Percentiles rank a stretch among this genome's conserved stretches.
These are phyloP conservation scores for Hypotaenidia philippensis DNA, from an alignment of 2,797 vertebrate species.

Conservation along the genomic window DNA sequence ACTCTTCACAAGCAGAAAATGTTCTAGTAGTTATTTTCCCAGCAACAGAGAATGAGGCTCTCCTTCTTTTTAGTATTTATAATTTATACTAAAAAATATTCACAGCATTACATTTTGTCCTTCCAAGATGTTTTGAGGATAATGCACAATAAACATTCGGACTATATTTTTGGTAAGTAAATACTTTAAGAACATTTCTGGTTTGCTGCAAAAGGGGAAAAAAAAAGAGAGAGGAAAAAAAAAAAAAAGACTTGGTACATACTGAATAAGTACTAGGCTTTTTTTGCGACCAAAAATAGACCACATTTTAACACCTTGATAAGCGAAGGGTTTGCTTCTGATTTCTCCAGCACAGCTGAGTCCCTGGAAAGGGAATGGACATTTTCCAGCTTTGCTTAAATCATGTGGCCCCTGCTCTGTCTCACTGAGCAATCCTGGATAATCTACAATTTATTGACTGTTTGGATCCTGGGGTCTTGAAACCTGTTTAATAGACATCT, in stretches of 20 bases:
- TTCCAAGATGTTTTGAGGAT: background rate
- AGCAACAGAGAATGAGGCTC: background rate
- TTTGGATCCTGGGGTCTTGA: conserved; percentile 36
- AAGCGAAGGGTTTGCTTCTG: conserved; percentile 30
- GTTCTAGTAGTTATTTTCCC: background rate
- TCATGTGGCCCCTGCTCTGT: background rate
- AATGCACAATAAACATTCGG: background rate
- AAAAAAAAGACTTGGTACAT: background rate
- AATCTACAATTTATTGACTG: conserved; percentile 43
- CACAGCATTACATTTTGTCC: background rate
- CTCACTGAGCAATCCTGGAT: conserved; percentile 25
- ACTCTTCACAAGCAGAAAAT: background rate
- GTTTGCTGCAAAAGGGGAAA: background rate
- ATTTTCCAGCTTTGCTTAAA: conserved; percentile 1
- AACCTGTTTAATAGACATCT: conserved; percentile 52
- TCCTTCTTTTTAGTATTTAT: background rate
- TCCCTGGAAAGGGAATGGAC: background rate
- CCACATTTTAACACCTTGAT: background rate
- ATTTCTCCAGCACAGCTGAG: background rate
- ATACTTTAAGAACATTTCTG: background rate
- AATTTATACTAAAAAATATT: background rate
- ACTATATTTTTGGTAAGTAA: background rate
- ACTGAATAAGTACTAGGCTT: accelerated
- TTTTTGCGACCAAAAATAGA: background rate
- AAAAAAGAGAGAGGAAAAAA: too few species aligned